Percentiles rank a stretch among this genome's conserved stretches.
Evolutionary conservation across 2,888 invertebrate species (phyloP).

Genomic region (Melanophora roralis): DNA sequence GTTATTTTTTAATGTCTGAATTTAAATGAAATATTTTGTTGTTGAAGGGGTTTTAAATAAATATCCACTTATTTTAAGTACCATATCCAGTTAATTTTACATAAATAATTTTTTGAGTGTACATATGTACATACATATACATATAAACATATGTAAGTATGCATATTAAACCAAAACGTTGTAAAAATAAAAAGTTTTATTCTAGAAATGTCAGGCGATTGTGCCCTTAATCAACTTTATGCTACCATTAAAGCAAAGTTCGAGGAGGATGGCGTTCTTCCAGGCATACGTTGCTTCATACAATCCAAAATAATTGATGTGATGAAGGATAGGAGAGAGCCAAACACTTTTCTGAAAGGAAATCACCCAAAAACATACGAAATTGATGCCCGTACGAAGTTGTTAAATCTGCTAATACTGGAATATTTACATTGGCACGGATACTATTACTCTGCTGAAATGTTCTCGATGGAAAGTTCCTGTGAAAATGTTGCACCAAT

Average conservation of each 20-base stretch:
- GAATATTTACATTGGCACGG: constrained; percentile 75
- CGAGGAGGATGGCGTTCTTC: constrained; percentile 67
- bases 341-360: constrained; percentile 37
- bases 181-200: no score
- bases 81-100: no score
- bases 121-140: not conserved
- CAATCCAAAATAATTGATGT: constrained; percentile 70
- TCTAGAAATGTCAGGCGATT: constrained; percentile 63
- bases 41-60: no score
- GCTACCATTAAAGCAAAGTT: constrained; percentile 68
- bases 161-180: no score
- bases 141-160: not conserved
- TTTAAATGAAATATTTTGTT: no score
- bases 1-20: no score
- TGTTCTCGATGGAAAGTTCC: constrained; percentile 73
- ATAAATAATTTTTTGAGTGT: no score
- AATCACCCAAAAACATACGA: constrained; percentile 30
- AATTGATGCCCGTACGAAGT: constrained; percentile 63
- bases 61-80: no score
- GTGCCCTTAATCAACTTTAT: constrained; percentile 63
- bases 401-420: constrained; percentile 73
- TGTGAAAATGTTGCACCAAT: constrained; percentile 58
- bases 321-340: constrained; percentile 66
- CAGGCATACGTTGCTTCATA: constrained; percentile 69
- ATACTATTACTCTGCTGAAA: constrained; percentile 73